phyloP scores from a whole-genome alignment of 2,113 vertebrate genomes.

The Podiceps cristatus region DNA sequence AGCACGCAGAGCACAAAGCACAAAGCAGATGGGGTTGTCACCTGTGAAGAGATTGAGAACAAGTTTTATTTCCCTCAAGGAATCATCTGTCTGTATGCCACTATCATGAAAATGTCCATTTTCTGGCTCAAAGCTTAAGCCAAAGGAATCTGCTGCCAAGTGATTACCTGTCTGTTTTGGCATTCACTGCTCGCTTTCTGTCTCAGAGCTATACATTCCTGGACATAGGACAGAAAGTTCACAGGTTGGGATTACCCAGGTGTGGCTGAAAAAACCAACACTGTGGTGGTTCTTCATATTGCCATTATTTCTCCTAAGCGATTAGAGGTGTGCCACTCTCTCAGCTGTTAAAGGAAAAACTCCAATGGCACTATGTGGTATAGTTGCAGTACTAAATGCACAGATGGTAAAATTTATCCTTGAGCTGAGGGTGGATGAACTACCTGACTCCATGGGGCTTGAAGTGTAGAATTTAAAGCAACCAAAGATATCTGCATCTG shows the following conservation, averaged over 20 bases:
- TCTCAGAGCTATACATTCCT: background rate
- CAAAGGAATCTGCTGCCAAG: constrained; percentile 42
- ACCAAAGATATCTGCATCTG: background rate
- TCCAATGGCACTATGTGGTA: rapidly evolving
- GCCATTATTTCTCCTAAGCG: background rate
- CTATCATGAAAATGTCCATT: constrained; percentile 30
- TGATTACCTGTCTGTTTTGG: constrained; percentile 42
- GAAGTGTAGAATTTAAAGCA: background rate
- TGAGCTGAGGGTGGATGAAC: background rate
- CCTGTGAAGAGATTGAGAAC: constrained; percentile 21
- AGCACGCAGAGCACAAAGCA: background rate
- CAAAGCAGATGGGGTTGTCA: constrained; percentile 31
- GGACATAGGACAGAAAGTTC: constrained; percentile 1
- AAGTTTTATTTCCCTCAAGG: constrained; percentile 40
- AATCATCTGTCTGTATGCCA: background rate
- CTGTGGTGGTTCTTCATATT: background rate
- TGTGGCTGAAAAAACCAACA: constrained; percentile 4
- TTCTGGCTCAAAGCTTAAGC: background rate
- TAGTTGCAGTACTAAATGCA: background rate
- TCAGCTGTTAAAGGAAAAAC: background rate
- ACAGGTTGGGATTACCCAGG: background rate
- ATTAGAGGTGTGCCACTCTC: background rate
- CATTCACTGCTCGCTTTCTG: background rate
- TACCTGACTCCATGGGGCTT: background rate
- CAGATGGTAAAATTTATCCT: background rate